These are phyloP conservation scores for Gallinago jamesoni DNA, from an alignment of 2,113 vertebrate species.

Conservation along the genomic window DNA sequence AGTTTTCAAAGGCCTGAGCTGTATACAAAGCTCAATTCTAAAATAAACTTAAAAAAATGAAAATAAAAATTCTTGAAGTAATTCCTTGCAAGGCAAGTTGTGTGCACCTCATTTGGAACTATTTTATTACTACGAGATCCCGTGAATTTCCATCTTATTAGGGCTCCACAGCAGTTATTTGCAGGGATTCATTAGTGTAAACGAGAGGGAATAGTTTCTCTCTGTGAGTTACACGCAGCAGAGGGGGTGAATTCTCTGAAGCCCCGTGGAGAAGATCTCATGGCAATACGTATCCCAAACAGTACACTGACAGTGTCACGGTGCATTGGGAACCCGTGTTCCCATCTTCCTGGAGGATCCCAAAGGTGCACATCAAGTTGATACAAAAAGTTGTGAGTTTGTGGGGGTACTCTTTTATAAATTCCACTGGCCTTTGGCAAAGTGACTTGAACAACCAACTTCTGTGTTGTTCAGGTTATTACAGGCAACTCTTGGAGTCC, in stretches of 20 bases:
- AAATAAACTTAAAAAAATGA: neutral
- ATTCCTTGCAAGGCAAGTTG: neutral
- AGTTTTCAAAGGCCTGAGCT: neutral
- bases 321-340: neutral
- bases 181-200: neutral
- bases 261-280: neutral
- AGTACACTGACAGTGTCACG: neutral
- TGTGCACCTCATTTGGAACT: neutral
- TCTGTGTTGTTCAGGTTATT: neutral
- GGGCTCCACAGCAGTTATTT: neutral
- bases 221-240: accelerated
- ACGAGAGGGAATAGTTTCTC: neutral
- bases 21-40: neutral
- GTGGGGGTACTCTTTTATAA: neutral
- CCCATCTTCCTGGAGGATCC: neutral
- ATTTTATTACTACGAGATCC: neutral
- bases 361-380: accelerated
- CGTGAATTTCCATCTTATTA: accelerated
- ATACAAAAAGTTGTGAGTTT: neutral
- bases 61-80: neutral
- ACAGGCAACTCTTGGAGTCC: no score
- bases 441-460: neutral
- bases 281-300: neutral
- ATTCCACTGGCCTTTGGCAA: neutral
- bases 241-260: neutral